Evolutionary conservation across 2,797 vertebrate species (phyloP), one percentile per base, ranked within the genome.

Genomic region (Chrosomus eos): DNA sequence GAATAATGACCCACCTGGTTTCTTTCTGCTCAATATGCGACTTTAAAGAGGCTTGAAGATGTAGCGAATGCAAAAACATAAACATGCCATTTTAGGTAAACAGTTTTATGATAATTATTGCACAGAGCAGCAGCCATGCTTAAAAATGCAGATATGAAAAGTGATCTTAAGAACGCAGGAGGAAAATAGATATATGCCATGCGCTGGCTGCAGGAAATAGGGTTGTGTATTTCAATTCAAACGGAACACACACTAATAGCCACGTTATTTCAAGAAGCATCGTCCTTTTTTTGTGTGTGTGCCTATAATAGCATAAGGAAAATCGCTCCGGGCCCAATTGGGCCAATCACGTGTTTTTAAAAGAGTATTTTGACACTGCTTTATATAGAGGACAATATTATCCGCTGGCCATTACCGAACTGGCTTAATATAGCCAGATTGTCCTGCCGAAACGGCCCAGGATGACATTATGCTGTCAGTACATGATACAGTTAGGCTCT

Each of bases 101-200:
- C 68, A 81, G 84, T 91, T 91, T 92, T 88, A 81, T 84, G 85
- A 90, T 92, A 91, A 94, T 93, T 92, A 89, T 87, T 83, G 64
- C 78, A 80, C 80, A 84, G 86, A 80, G 77, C 84, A 80, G 87
- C 45, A 51, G 36, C 21, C 67, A 55, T 85, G 87, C 90, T 90
- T 89, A 85, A 91, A 68, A 89, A 91, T 88, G 81, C 88, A 90
- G 87, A 87, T 80, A 76, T 84, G 28, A 53, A 80, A 82, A 81
- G 83, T 88, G 80, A 93, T 68, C 64, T 55, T 86, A 67, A 90
- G 64, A 75, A 36, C 7, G 36, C 72, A 62, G 51, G 40, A 76
- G 51, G 68, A 33, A 60, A 75, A 85, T 23, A 66, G 74, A 82
- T 21, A 75, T 19, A 73, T 10, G 26, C 2, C 33, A 66, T n/a